Base-by-base conservation (phyloP, 1,140 invertebrate genomes). In the Drepana arcuata region DNA sequence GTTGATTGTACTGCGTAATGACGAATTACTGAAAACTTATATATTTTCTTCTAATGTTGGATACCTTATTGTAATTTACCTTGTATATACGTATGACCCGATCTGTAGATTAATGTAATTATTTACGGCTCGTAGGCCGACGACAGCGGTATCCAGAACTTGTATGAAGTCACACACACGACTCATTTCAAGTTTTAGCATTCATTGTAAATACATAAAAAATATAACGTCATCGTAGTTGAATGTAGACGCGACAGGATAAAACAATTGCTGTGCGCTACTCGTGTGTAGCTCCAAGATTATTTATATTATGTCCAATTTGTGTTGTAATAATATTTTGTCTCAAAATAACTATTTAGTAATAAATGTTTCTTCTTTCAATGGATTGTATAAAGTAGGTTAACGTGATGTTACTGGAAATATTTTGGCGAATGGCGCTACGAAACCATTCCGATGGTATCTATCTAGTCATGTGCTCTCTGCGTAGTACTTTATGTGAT, bases 71-170 rank as follows among this genome's bases (percentile, higher is more conserved):
- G 69, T 78, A 78, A 81, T 69, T 73, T 53, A 78, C 55, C 59
- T 65, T 82, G 78, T 82, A 82, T 61, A 79, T 79, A 79, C 78
- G 78, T 79, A 79, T 78, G 74, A 73, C 71, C 41, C 51, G 60
- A 66, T 51, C 46, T 59, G 49, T 64, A 66, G 57, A 38, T 40
- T 68, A 65, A 58, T 60, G 60, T 51, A 52, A 70, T 72, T 68
- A 71, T 70, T 56, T 58, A 70, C 47, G 53, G 61, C 60, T 68
- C 49, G 43, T 57, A 33, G 40, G 49, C 49, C 56, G 38, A 29
- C 15, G 24, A 10, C 41, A 57, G 44, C 48, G 28, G 35, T 56
- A 50, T 60, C 58, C 64, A 52, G 51, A 34, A 34, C 25, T 50
- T 44, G 52, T 60, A 58, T 73, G 57, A 61, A 42, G 73, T 72